These are phyloP conservation scores for Gorsachius goisagi DNA, from an alignment of 2,113 vertebrate species.

Conservation along the genomic window DNA sequence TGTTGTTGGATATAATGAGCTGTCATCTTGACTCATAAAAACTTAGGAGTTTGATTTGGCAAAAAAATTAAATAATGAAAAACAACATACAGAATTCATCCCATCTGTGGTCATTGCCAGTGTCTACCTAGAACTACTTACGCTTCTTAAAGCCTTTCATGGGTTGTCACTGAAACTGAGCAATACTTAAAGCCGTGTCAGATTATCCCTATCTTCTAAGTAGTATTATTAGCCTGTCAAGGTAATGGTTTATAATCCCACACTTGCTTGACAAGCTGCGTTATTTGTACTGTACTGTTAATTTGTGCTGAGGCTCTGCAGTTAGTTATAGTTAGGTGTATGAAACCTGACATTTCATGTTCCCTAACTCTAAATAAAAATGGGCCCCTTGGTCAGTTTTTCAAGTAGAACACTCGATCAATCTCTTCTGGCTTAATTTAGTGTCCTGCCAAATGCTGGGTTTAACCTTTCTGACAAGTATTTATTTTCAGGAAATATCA, in stretches of 20 bases:
- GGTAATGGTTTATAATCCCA: not conserved
- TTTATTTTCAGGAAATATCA: conserved; percentile 13
- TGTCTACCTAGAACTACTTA: not conserved
- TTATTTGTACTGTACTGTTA: not conserved
- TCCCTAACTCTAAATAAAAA: not conserved
- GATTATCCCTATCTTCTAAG: not conserved
- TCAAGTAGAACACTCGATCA: not conserved
- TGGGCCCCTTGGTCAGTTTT: not conserved
- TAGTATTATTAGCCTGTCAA: not conserved
- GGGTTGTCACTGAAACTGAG: not conserved
- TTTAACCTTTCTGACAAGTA: not conserved
- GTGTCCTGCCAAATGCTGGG: not conserved
- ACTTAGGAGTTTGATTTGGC: not conserved
- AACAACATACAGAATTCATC: not conserved
- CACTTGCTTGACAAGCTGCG: not conserved
- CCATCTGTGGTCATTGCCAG: not conserved
- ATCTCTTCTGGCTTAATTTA: conserved; percentile 1
- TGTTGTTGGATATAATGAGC: not conserved
- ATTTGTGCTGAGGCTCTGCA: not conserved
- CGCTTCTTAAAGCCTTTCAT: not conserved
- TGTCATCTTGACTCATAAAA: not conserved
- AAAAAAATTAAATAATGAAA: not conserved
- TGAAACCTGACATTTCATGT: not conserved
- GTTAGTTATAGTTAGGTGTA: not conserved
- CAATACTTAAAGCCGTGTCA: not conserved